phyloP scores from a whole-genome alignment of 2,888 invertebrate genomes.

The Drosophila neonasuta region DNA sequence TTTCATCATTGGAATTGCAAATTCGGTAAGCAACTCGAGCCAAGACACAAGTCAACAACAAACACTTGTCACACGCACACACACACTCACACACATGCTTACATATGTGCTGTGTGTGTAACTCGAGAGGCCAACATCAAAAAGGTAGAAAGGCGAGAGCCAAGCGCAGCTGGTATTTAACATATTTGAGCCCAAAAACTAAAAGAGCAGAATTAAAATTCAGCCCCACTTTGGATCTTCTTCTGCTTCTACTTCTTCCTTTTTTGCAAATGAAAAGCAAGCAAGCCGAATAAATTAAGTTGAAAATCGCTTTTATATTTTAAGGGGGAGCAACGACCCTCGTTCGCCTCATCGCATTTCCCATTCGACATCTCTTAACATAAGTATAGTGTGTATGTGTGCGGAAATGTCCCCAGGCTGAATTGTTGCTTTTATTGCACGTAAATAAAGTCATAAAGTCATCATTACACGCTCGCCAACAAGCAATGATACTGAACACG shows the following conservation, averaged over 20 bases:
- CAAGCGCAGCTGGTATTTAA: conserved; percentile 59
- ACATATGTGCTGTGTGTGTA: neutral
- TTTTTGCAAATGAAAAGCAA: conserved; percentile 47
- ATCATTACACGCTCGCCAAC: conserved; percentile 71
- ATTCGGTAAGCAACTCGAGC: conserved; percentile 49
- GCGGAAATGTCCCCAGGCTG: conserved; percentile 33
- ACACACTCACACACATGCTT: conserved; percentile 16
- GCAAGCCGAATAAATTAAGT: conserved; percentile 67
- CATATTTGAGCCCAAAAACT: conserved; percentile 63
- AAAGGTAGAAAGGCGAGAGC: conserved; percentile 47
- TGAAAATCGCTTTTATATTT: conserved; percentile 67
- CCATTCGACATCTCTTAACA: conserved; percentile 1
- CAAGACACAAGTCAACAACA: conserved; percentile 27
- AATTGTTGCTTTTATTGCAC: conserved; percentile 68
- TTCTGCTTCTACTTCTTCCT: neutral
- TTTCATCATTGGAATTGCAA: conserved; percentile 72
- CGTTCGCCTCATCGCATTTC: neutral
- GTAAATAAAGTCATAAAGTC: conserved; percentile 75
- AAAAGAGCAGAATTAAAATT: conserved; percentile 64
- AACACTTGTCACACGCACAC: conserved; percentile 25
- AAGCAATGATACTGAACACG: conserved; percentile 34
- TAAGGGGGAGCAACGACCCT: neutral
- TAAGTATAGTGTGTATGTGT: conserved; percentile 5
- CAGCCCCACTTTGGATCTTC: conserved; percentile 38
- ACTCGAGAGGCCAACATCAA: conserved; percentile 33